These are phyloP conservation scores for Lota lota DNA, from an alignment of 2,113 vertebrate species.

Conservation along the genomic window DNA sequence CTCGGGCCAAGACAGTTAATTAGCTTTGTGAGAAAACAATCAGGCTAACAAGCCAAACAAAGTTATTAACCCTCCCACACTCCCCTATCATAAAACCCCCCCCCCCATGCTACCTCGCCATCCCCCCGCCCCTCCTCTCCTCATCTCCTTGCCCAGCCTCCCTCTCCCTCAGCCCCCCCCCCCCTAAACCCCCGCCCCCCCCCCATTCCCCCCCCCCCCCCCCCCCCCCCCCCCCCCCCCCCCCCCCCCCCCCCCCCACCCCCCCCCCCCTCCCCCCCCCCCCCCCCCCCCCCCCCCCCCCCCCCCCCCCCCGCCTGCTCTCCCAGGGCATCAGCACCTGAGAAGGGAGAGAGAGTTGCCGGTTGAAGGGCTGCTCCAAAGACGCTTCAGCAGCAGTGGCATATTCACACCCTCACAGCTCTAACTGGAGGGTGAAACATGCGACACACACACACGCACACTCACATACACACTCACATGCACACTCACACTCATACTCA, in stretches of 20 bases:
- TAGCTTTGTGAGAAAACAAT: slow-evolving; percentile 77
- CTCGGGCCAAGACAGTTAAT: slow-evolving; percentile 68
- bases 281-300: background rate
- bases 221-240: background rate
- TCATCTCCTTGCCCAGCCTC: background rate
- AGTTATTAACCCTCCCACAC: slow-evolving; percentile 60
- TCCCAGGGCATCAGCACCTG: slow-evolving; percentile 35
- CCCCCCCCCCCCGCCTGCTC: slow-evolving; percentile 9
- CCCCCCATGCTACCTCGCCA: background rate
- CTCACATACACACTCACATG: background rate
- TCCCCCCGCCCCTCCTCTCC: background rate
- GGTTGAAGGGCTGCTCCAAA: slow-evolving; percentile 52
- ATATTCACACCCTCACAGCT: slow-evolving; percentile 35
- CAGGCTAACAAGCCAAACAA: slow-evolving; percentile 74
- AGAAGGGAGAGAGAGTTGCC: slow-evolving; percentile 1
- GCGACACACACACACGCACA: background rate
- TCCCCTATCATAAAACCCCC: background rate
- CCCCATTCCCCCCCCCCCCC: background rate
- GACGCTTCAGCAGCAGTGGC: slow-evolving; percentile 16
- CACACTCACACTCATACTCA: background rate
- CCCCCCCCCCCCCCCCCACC: background rate
- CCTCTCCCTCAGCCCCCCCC: background rate
- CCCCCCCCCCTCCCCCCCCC: background rate
- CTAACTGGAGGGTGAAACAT: slow-evolving; percentile 3
- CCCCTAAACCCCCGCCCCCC: background rate